Base-by-base conservation (phyloP, 2,888 invertebrate species). In the Parnassius mnemosyne region DNA sequence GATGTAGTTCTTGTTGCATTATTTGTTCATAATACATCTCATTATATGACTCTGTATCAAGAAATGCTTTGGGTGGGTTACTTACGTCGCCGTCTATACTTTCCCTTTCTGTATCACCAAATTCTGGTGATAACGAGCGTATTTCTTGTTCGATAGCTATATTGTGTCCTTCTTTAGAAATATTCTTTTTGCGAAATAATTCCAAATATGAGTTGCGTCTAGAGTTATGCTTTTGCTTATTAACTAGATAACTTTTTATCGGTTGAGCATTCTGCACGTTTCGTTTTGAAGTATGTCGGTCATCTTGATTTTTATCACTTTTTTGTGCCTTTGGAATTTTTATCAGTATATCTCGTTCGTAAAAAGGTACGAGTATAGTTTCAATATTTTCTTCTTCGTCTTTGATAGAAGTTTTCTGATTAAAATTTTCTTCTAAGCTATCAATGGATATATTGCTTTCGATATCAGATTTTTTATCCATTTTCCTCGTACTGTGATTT, bases 301-400 rank as follows among this genome's bases (percentile, higher is more conserved):
- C 67, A 16, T 71, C 69, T 60, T 65, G 68, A 54, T 69, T 74
- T 57, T 71, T 69, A 53, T 74, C 77, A 62, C 70, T 75, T 69
- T 79, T 82, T 42, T 75, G 76, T 25, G 72, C 72, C 71, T 86
- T 89, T 12, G 85, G 79, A 58, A 91, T 81, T 72, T 87, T 86
- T 65, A 91, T 83, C 50, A 91, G 80, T 34, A 90, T 84, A 69
- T 91, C 91, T 61, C 89, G 86, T 73, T 91, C 91, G 66, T 90
- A 91, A 73, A 91, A 90, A 1, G 91, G 91, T 3, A 91, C 90
- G 5, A 89, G 77, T 71, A 91, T 88, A 3, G 88, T 89, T 59
- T 89, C 84, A n/a, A 85, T 78, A 63, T 85, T 80, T 47, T 84
- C 82, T 41, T 83, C 80, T 59, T 66, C 68, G 56, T 71, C 60